Conservation (phyloP, 2,888 invertebrate species). For the Diachrysia chrysitis region DNA sequence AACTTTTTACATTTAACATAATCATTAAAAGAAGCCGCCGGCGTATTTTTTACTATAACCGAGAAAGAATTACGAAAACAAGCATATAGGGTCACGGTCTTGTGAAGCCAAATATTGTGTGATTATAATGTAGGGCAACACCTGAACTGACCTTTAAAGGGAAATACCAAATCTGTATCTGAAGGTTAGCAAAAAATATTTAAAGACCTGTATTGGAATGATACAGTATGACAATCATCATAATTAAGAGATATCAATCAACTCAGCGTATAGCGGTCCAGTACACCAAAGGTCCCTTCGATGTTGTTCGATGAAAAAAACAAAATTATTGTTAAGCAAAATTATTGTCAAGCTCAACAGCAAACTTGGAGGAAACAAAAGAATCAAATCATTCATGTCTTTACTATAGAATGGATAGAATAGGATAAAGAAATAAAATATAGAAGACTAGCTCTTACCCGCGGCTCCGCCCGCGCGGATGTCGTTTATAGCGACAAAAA, state of each 20-base stretch:
- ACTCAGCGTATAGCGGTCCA: neutral
- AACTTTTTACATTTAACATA: neutral
- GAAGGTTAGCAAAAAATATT: neutral
- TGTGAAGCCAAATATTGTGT: neutral
- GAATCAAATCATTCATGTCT: too few species aligned
- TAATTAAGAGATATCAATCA: slow-evolving; percentile 1
- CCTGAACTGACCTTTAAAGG: slow-evolving; percentile 4
- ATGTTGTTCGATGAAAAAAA: neutral
- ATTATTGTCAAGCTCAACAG: too few species aligned
- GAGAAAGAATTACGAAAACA: neutral
- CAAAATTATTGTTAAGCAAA: neutral
- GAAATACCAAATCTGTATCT: neutral
- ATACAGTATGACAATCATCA: neutral
- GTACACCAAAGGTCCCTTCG: neutral
- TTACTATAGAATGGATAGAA: too few species aligned
- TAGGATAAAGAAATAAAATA: too few species aligned
- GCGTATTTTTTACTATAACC: neutral
- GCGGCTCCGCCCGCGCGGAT: too few species aligned
- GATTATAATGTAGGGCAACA: slow-evolving; percentile 1
- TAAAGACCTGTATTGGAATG: slow-evolving; percentile 1
- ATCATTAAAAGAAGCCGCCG: neutral
- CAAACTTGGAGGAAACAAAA: too few species aligned
- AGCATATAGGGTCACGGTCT: slow-evolving; percentile 6
- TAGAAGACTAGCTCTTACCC: too few species aligned
- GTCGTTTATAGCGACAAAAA: too few species aligned